These are phyloP conservation scores for Romanogobio albipinnatus DNA, from an alignment of 2,113 vertebrate genomes.

Conservation along the genomic window DNA sequence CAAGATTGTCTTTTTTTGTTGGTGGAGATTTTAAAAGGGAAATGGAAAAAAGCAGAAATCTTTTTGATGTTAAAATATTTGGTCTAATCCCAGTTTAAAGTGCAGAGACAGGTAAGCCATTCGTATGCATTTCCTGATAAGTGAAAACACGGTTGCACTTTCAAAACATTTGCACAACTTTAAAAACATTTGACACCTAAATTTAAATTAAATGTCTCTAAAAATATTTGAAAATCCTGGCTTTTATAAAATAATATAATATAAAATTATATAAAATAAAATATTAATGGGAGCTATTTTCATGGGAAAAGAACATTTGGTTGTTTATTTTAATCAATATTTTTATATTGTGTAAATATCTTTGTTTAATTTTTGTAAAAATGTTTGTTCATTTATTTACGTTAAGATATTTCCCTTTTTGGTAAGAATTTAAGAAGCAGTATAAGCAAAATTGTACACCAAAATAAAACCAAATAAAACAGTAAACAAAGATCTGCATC, in stretches of 20 bases:
- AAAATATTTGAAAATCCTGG: neutral
- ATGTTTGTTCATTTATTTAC: neutral
- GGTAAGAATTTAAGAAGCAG: neutral
- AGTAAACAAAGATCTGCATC: neutral
- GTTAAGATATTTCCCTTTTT: neutral
- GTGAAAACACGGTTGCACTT: neutral
- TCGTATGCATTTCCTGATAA: neutral
- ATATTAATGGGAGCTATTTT: neutral
- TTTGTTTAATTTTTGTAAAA: neutral
- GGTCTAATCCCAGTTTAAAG: neutral
- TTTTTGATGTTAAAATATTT: constrained; percentile 2
- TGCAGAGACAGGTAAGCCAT: neutral
- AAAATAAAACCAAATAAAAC: neutral
- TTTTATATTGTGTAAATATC: neutral
- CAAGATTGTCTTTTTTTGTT: neutral
- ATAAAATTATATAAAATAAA: neutral
- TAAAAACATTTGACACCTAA: neutral
- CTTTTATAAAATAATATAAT: neutral
- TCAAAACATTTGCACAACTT: neutral
- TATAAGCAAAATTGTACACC: neutral
- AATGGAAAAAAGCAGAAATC: neutral
- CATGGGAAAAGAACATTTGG: neutral
- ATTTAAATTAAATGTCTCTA: neutral
- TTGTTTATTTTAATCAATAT: neutral
- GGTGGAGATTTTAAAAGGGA: neutral